phyloP scores from a whole-genome alignment of 2,888 invertebrate species.

The Patella caerulea region DNA sequence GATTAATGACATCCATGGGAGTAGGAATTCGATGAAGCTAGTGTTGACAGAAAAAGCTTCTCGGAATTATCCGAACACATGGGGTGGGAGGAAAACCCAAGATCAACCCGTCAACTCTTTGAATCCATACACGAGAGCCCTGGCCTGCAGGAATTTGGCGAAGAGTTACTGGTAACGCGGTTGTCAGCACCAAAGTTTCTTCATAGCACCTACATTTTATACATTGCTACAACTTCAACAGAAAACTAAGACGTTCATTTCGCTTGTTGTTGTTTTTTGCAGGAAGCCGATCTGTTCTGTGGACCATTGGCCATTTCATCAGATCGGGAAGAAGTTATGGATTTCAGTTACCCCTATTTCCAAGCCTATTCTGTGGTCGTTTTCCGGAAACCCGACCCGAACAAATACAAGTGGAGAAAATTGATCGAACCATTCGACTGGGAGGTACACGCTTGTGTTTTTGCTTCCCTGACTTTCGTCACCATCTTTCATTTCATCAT shows the following conservation, averaged over 20 bases:
- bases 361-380: conserved; percentile 49
- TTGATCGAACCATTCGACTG: conserved; percentile 52
- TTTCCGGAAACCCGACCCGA: conserved; percentile 47
- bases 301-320: conserved; percentile 90
- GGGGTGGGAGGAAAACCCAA: no score
- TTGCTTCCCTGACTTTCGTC: conserved; percentile 36
- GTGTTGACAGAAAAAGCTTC: no score
- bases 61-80: no score
- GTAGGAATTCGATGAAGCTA: no score
- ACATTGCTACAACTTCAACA: no score
- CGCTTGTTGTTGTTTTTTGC: conserved; percentile 20
- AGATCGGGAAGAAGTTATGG: conserved; percentile 88
- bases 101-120: no score
- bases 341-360: conserved; percentile 86
- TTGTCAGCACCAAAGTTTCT: no score
- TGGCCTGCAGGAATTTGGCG: no score
- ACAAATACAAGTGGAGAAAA: conserved; percentile 47
- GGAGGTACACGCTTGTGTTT: conserved; percentile 49
- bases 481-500: conserved; percentile 45
- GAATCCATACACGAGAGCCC: no score
- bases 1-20: no score
- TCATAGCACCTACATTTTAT: no score
- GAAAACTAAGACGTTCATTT: neutral
- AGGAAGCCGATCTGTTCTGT: conserved; percentile 88
- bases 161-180: no score